Percentiles rank a stretch among this genome's conserved stretches.
These are phyloP conservation scores for Mus minutoides DNA, from an alignment of 2,797 vertebrate genomes.

Conservation along the genomic window DNA sequence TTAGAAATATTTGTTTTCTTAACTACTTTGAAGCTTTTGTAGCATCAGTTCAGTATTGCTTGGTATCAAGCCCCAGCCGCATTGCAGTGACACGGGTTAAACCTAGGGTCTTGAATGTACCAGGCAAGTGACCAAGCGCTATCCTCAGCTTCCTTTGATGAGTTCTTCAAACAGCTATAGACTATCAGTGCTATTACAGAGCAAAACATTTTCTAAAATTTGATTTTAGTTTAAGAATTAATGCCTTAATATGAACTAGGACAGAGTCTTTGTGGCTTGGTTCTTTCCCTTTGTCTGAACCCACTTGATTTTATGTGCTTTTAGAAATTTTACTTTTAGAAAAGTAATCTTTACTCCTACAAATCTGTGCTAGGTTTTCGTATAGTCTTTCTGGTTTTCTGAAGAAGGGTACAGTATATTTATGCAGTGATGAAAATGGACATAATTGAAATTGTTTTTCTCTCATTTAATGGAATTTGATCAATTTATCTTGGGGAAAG, in stretches of 20 bases:
- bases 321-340: background rate
- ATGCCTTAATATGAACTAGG: conserved; percentile 1
- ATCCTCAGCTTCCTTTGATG: background rate
- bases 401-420: background rate
- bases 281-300: conserved; percentile 20
- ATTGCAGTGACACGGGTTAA: background rate
- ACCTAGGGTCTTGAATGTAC: background rate
- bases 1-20: conserved; percentile 35
- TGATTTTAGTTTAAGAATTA: conserved; percentile 47
- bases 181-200: background rate
- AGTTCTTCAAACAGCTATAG: conserved; percentile 8
- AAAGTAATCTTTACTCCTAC: conserved; percentile 19
- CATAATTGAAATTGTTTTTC: background rate
- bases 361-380: conserved; percentile 34
- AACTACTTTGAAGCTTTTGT: conserved; percentile 51
- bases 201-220: background rate
- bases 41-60: conserved; percentile 39
- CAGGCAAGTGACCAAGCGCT: background rate
- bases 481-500: conserved; percentile 25
- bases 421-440: conserved; percentile 40
- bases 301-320: conserved; percentile 19
- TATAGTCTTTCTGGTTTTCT: conserved; percentile 22
- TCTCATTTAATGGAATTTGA: conserved; percentile 11
- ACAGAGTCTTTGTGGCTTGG: conserved; percentile 6
- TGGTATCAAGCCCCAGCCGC: background rate